Percentiles rank a stretch among this genome's conserved stretches.
phyloP scores from a whole-genome alignment of 1,140 invertebrate genomes.

The Saxidomus purpurata region DNA sequence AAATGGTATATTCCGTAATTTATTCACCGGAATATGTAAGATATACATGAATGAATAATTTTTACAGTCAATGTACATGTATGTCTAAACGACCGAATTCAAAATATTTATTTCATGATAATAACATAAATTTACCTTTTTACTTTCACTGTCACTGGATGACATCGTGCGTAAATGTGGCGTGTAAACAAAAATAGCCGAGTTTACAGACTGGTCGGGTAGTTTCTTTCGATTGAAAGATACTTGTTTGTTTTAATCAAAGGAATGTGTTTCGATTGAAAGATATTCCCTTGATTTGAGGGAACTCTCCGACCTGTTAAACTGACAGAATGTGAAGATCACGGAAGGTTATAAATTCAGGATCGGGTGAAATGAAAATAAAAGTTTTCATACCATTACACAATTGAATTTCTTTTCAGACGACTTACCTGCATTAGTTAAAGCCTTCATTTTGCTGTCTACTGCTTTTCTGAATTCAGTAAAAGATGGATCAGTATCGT shows the following conservation, averaged over 20 bases:
- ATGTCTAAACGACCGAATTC: too few relatives aligned
- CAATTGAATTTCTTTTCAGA: too few relatives aligned
- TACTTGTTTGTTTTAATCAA: not conserved
- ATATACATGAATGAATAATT: not conserved
- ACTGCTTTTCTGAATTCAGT: not conserved
- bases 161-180: not conserved
- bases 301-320: not conserved
- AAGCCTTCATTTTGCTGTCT: slow-evolving; percentile 15
- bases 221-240: not conserved
- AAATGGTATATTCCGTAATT: not conserved
- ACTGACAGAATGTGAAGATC: too few relatives aligned
- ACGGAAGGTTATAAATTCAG: too few relatives aligned
- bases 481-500: too few relatives aligned
- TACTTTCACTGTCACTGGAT: not conserved
- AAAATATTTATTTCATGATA: not conserved
- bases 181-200: not conserved
- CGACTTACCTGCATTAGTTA: too few relatives aligned
- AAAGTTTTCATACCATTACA: too few relatives aligned
- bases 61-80: not conserved
- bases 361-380: too few relatives aligned
- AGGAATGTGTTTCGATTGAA: not conserved
- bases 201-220: not conserved
- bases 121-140: not conserved
- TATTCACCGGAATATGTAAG: not conserved
- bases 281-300: not conserved